Conservation (phyloP, 2,113 vertebrate genomes). For the Holacanthus passer region DNA sequence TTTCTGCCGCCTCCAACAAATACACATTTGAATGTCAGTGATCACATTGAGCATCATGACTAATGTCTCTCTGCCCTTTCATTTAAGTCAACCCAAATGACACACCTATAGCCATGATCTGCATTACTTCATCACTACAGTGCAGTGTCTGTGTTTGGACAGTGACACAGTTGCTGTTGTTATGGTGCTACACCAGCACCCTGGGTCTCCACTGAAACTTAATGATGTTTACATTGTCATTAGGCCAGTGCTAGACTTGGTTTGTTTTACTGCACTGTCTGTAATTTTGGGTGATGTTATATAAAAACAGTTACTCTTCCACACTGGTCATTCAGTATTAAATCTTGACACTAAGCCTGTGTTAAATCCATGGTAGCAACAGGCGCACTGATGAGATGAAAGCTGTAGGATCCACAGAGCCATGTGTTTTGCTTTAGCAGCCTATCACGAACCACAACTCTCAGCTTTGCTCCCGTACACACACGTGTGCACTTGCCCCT, state of each 20-base stretch:
- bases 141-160: conserved; percentile 18
- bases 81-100: conserved; percentile 11
- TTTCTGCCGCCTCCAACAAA: neutral
- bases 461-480: neutral
- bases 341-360: neutral
- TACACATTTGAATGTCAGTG: neutral
- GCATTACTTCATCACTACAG: neutral
- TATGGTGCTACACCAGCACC: neutral
- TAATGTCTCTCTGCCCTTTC: neutral
- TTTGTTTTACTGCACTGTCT: neutral
- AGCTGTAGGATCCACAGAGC: neutral
- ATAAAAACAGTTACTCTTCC: neutral
- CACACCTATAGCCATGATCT: neutral
- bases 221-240: neutral
- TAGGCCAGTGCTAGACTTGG: neutral
- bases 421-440: neutral
- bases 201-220: neutral
- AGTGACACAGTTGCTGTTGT: conserved; percentile 8
- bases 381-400: neutral
- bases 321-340: neutral
- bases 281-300: neutral
- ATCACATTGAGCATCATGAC: conserved; percentile 2
- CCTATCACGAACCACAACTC: neutral
- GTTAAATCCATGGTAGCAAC: conserved; percentile 6
- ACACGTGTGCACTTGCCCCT: neutral